Conservation (phyloP, 2,113 vertebrate genomes). For the Myotis yumanensis region DNA sequence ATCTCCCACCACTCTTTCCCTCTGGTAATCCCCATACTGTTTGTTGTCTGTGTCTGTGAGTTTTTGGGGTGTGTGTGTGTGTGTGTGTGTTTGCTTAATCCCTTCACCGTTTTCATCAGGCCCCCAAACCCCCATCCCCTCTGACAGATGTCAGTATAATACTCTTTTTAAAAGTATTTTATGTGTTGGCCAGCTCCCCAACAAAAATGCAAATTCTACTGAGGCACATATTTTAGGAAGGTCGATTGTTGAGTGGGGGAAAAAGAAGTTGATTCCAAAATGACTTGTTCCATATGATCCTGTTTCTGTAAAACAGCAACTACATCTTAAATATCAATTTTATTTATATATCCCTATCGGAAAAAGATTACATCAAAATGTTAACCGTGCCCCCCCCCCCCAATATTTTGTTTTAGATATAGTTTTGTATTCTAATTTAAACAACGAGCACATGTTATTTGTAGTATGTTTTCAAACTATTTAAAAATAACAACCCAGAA, state of each 20-base stretch:
- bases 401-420: background rate
- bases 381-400: background rate
- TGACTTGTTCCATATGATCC: background rate
- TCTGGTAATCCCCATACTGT: background rate
- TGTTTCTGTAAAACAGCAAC: constrained; percentile 11
- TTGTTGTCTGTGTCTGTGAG: background rate
- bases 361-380: background rate
- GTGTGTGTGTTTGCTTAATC: background rate
- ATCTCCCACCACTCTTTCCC: background rate
- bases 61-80: background rate
- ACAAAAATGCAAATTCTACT: background rate
- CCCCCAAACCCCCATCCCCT: background rate
- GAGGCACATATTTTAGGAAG: background rate
- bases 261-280: background rate
- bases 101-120: background rate
- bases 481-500: background rate
- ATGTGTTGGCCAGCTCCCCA: background rate
- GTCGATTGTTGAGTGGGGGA: background rate
- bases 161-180: background rate
- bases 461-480: background rate
- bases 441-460: background rate
- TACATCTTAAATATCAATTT: background rate
- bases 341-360: background rate
- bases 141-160: background rate
- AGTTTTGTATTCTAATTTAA: constrained; percentile 12